Percentiles rank a stretch among this genome's conserved stretches.
phyloP scores from a whole-genome alignment of 2,888 invertebrate species.

The Eupeodes luniger region DNA sequence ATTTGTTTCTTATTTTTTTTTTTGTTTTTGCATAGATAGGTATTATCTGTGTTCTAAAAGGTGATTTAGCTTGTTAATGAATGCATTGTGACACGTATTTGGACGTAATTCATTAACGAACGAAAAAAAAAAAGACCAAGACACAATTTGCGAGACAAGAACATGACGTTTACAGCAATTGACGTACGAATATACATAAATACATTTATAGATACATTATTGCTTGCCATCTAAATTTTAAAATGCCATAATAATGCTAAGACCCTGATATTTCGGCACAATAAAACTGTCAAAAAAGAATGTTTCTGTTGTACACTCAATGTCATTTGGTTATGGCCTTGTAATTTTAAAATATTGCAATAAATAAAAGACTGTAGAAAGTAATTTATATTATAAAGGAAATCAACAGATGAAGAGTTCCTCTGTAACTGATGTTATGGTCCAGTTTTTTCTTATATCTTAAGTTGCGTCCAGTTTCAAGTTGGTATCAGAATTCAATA shows the following conservation, averaged over 20 bases:
- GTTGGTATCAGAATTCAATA: too few species aligned
- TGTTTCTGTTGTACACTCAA: background rate
- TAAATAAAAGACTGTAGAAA: too few species aligned
- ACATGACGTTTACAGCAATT: constrained; percentile 65
- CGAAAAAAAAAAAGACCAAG: constrained; percentile 13
- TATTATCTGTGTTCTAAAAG: background rate
- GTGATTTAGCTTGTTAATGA: constrained; percentile 36
- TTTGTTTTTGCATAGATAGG: background rate
- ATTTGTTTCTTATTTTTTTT: constrained; percentile 48
- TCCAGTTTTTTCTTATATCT: too few species aligned
- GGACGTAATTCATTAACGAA: constrained; percentile 51
- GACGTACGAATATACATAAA: constrained; percentile 57
- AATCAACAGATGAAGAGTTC: too few species aligned
- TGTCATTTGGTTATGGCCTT: background rate
- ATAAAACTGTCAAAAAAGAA: constrained; percentile 6
- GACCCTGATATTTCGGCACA: background rate
- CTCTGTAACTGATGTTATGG: too few species aligned
- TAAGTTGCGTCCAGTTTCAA: too few species aligned
- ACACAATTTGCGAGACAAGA: constrained; percentile 55
- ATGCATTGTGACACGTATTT: constrained; percentile 17
- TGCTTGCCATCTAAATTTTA: constrained; percentile 37
- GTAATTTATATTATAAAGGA: too few species aligned
- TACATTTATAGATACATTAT: background rate
- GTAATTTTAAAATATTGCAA: too few species aligned
- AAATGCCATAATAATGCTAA: constrained; percentile 16